phyloP scores from a whole-genome alignment of 2,797 vertebrate genomes.

The Pristis pectinata region DNA sequence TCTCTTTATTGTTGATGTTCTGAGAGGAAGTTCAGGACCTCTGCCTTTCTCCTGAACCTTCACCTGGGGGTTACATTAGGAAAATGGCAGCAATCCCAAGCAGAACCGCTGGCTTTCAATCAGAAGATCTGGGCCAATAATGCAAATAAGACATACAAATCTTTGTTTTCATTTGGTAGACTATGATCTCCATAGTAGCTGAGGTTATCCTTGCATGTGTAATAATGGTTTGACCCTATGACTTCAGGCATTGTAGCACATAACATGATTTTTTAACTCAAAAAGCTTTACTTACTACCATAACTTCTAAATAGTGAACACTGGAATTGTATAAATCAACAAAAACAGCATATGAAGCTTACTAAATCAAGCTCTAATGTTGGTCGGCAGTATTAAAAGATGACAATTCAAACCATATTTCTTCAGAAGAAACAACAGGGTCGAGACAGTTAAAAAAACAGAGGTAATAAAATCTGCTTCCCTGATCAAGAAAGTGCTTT shows the following conservation, averaged over 20 bases:
- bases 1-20: too few relatives aligned
- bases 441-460: background rate
- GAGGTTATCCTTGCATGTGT: background rate
- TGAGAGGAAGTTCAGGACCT: too few relatives aligned
- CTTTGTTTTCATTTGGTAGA: background rate
- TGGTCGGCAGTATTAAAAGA: slow-evolving; percentile 8
- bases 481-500: slow-evolving; percentile 14
- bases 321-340: slow-evolving; percentile 27
- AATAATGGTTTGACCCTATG: background rate
- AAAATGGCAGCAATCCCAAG: too few relatives aligned
- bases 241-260: background rate
- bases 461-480: background rate
- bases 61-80: too few relatives aligned
- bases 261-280: background rate
- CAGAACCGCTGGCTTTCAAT: too few relatives aligned
- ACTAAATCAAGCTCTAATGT: slow-evolving; percentile 19
- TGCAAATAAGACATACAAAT: background rate
- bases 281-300: background rate
- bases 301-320: slow-evolving; percentile 16
- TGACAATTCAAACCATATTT: slow-evolving; percentile 16
- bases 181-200: background rate
- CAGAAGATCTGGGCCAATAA: background rate
- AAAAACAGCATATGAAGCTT: slow-evolving; percentile 19
- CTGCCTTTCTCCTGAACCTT: too few relatives aligned
- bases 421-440: background rate